Percentiles rank a stretch among this genome's conserved stretches.
Evolutionary conservation across 2,797 vertebrate genomes (phyloP).

Genomic region (Macroramphosus scolopax): DNA sequence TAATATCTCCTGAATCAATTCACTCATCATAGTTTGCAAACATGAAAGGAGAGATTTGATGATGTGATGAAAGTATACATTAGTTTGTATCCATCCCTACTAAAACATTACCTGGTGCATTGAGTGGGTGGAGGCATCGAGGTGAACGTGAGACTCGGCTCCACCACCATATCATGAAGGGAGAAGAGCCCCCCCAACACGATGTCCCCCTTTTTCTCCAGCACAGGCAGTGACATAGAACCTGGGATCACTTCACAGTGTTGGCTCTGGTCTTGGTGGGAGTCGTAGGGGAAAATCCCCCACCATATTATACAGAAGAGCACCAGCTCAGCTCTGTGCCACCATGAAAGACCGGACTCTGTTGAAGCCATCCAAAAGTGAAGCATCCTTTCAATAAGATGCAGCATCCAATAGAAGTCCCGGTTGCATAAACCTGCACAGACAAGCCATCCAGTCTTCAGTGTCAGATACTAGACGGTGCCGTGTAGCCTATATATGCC

Average conservation of each 20-base stretch:
- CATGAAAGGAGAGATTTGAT: too few species aligned
- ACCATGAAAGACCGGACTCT: not conserved
- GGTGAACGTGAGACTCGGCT: slow-evolving; percentile 63
- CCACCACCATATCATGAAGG: slow-evolving; percentile 75
- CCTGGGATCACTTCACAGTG: slow-evolving; percentile 61
- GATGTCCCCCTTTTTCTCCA: slow-evolving; percentile 74
- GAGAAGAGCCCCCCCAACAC: slow-evolving; percentile 80
- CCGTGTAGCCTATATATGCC: slow-evolving; percentile 38
- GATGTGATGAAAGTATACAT: too few species aligned
- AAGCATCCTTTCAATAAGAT: slow-evolving; percentile 18
- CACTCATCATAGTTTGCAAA: too few species aligned
- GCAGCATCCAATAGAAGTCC: too few species aligned
- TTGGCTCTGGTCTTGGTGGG: slow-evolving; percentile 38
- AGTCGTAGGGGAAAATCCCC: slow-evolving; percentile 21
- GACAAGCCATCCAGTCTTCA: slow-evolving; percentile 7
- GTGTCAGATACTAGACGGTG: slow-evolving; percentile 18
- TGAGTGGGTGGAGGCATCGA: slow-evolving; percentile 56
- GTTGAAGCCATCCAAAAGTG: slow-evolving; percentile 2
- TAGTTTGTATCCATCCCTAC: not conserved
- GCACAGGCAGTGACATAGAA: slow-evolving; percentile 56
- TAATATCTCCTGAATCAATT: too few species aligned
- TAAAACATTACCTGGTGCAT: slow-evolving; percentile 71
- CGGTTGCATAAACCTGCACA: not conserved
- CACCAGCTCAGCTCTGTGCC: slow-evolving; percentile 5
- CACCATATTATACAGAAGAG: slow-evolving; percentile 42